These are phyloP conservation scores for Zygaena filipendulae DNA, from an alignment of 2,888 invertebrate genomes.

Conservation along the genomic window DNA sequence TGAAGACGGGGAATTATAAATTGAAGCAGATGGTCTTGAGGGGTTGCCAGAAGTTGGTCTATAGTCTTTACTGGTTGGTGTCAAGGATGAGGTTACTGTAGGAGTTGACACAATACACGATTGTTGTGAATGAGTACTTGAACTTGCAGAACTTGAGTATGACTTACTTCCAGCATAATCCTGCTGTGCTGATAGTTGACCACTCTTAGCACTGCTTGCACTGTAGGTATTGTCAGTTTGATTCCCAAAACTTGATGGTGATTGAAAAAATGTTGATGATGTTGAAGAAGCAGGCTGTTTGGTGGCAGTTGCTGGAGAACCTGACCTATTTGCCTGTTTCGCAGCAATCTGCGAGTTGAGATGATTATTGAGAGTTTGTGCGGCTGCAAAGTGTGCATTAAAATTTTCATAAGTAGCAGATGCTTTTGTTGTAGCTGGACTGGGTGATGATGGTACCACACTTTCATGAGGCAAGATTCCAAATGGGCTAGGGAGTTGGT, in stretches of 20 bases:
- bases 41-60: slow-evolving; percentile 66
- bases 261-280: slow-evolving; percentile 73
- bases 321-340: slow-evolving; percentile 67
- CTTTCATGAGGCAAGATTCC: slow-evolving; percentile 83
- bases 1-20: slow-evolving; percentile 52
- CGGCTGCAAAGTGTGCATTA: slow-evolving; percentile 76
- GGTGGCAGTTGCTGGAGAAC: slow-evolving; percentile 62
- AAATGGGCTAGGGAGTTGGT: slow-evolving; percentile 77
- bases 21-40: slow-evolving; percentile 51
- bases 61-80: slow-evolving; percentile 71
- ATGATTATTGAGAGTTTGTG: slow-evolving; percentile 72
- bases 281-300: slow-evolving; percentile 63
- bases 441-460: slow-evolving; percentile 74
- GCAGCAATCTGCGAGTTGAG: slow-evolving; percentile 72
- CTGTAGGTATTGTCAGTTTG: slow-evolving; percentile 69
- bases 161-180: slow-evolving; percentile 70
- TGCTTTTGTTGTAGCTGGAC: slow-evolving; percentile 69
- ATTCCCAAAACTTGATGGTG: slow-evolving; percentile 68
- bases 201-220: slow-evolving; percentile 65
- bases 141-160: slow-evolving; percentile 69
- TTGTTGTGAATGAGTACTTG: slow-evolving; percentile 72
- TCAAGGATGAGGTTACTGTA: slow-evolving; percentile 56
- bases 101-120: slow-evolving; percentile 80
- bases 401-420: slow-evolving; percentile 74
- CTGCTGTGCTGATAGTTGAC: slow-evolving; percentile 63